These are phyloP conservation scores for Heliothis peltigera DNA, from an alignment of 2,888 invertebrate genomes.

Conservation along the genomic window DNA sequence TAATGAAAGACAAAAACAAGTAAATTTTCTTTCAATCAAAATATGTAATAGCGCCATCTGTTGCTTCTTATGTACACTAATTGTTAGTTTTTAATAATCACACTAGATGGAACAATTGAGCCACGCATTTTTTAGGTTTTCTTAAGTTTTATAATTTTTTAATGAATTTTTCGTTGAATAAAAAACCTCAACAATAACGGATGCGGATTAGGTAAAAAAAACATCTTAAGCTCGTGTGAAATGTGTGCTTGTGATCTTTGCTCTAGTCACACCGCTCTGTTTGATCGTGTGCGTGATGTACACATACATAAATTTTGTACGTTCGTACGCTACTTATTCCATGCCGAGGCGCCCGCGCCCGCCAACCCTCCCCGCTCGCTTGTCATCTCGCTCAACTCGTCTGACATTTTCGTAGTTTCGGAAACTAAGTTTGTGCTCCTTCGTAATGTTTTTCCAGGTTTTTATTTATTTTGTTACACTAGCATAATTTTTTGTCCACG, in stretches of 20 bases:
- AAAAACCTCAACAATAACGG: background rate
- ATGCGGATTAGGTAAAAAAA: background rate
- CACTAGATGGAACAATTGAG: constrained; percentile 6
- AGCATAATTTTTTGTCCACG: constrained; percentile 58
- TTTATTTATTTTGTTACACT: constrained; percentile 56
- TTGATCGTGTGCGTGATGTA: constrained; percentile 18
- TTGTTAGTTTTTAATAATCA: background rate
- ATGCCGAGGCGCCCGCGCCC: constrained; percentile 15
- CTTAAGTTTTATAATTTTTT: no score
- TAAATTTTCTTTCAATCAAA: no score
- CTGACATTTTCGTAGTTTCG: constrained; percentile 68
- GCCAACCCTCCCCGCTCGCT: constrained; percentile 24
- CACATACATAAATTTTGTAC: constrained; percentile 6
- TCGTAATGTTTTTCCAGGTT: constrained; percentile 69
- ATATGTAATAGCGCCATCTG: constrained; percentile 29
- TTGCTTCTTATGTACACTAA: background rate
- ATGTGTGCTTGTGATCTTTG: background rate
- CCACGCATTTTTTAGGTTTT: background rate
- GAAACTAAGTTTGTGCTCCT: constrained; percentile 63
- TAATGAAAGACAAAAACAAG: no score
- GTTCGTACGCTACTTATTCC: constrained; percentile 18
- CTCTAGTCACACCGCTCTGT: constrained; percentile 35
- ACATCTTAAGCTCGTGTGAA: background rate
- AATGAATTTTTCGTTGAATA: background rate
- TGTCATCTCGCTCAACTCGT: constrained; percentile 48